These are phyloP conservation scores for Hephaestus fuliginosus DNA, from an alignment of 2,797 vertebrate genomes.

Conservation along the genomic window DNA sequence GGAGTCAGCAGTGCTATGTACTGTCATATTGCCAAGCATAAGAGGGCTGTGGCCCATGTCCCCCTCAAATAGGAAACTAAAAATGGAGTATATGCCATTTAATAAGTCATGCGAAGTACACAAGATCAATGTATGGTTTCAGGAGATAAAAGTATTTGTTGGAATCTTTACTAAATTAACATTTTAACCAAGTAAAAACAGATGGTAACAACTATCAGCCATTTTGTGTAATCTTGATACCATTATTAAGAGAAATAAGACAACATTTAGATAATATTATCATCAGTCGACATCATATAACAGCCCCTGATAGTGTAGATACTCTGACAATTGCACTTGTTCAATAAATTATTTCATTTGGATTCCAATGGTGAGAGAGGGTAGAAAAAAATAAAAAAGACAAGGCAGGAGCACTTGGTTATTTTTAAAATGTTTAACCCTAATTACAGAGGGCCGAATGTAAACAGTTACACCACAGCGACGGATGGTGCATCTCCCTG, in stretches of 20 bases:
- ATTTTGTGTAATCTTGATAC: neutral
- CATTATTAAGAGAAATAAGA: neutral
- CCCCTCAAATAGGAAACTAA: constrained; percentile 1
- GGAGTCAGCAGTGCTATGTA: constrained; percentile 5
- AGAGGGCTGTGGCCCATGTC: constrained; percentile 3
- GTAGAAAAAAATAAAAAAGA: neutral
- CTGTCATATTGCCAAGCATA: constrained; percentile 3
- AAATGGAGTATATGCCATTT: neutral
- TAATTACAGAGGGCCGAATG: constrained; percentile 23
- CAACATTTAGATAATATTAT: neutral
- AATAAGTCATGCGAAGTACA: neutral
- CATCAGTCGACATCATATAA: neutral
- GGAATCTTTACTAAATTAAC: neutral
- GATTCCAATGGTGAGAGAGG: neutral
- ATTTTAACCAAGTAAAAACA: neutral
- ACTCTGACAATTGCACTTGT: neutral
- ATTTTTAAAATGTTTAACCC: constrained; percentile 35
- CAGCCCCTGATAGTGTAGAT: neutral
- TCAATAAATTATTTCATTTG: neutral
- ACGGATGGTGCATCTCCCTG: neutral
- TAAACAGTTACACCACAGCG: constrained; percentile 9
- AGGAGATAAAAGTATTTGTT: neutral
- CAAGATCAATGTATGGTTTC: neutral
- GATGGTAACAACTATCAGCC: neutral
- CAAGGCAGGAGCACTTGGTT: neutral